Conservation (phyloP, 2,888 invertebrate genomes). For the Hyalella azteca region DNA sequence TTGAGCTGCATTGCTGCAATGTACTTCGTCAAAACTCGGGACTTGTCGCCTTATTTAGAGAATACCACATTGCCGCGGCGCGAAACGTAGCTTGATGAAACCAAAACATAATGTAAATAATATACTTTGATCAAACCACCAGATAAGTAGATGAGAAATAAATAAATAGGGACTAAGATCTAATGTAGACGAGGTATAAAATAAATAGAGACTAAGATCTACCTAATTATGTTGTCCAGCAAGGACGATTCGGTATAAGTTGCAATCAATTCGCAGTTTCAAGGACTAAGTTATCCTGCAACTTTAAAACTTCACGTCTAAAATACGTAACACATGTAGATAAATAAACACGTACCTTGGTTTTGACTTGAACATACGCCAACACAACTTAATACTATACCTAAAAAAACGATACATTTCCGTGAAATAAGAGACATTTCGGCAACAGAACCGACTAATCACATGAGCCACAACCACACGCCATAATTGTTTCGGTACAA, state of each 20-base stretch:
- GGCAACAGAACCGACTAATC: conserved; percentile 13
- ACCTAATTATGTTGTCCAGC: neutral
- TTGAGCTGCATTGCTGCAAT: no score
- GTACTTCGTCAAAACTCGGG: no score
- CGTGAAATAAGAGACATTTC: conserved; percentile 3
- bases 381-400: neutral
- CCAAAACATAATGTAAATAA: no score
- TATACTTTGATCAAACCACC: no score
- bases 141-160: no score
- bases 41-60: no score
- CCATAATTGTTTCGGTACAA: conserved; percentile 28
- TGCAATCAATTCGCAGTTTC: neutral
- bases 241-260: no score
- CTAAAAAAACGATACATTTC: neutral
- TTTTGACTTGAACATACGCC: conserved; percentile 14
- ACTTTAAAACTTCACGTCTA: neutral
- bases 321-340: no score
- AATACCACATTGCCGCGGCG: no score
- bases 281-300: neutral
- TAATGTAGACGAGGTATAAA: neutral
- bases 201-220: neutral
- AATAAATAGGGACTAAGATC: no score
- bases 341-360: conserved; percentile 27
- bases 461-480: conserved; percentile 22
- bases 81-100: no score